Evolutionary conservation across 2,113 vertebrate species (phyloP).

Genomic region (Sinocyclocheilus anophthalmus): DNA sequence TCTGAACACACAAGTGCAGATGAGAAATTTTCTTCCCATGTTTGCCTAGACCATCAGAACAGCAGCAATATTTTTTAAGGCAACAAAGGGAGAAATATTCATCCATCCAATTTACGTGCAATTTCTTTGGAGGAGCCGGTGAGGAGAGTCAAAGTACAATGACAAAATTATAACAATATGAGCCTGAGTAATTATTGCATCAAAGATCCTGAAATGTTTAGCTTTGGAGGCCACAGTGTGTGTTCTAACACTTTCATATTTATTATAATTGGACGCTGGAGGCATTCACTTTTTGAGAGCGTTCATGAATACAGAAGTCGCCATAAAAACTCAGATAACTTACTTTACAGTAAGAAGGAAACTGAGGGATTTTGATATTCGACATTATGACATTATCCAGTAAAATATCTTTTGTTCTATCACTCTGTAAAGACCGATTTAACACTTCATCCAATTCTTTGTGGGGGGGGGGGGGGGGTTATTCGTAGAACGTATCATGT

Average conservation of each 20-base stretch:
- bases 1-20: not conserved
- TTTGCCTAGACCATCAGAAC: not conserved
- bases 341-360: not conserved
- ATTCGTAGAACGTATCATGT: not conserved
- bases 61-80: conserved; percentile 16
- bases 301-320: not conserved
- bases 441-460: not conserved
- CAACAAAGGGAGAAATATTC: not conserved
- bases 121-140: not conserved
- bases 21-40: not conserved
- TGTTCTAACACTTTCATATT: not conserved
- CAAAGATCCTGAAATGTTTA: not conserved
- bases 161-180: not conserved
- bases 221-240: not conserved
- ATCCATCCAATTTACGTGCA: not conserved
- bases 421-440: conserved; percentile 1
- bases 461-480: no score
- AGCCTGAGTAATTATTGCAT: not conserved
- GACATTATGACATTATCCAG: not conserved
- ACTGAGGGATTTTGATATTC: not conserved
- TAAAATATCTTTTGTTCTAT: not conserved
- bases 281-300: not conserved
- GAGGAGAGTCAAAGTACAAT: not conserved
- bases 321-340: not conserved
- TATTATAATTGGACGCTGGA: not conserved